Percentiles rank a stretch among this genome's conserved stretches.
phyloP scores from a whole-genome alignment of 2,888 invertebrate species.

The Pyrocoelia pectoralis region DNA sequence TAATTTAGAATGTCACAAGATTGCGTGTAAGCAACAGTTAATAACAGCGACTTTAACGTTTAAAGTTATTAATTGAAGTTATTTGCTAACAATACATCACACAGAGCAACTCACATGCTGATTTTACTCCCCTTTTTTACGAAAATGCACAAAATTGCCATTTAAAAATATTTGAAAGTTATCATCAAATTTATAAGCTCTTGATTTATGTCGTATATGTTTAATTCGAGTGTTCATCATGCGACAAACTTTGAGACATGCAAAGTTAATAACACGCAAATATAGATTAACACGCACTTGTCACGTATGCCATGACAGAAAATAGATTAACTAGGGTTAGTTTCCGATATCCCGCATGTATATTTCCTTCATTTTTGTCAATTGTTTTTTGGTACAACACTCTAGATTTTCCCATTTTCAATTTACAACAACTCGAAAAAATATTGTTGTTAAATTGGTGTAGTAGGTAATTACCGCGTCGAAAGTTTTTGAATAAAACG shows the following conservation, averaged over 20 bases:
- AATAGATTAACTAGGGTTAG: conserved; percentile 18
- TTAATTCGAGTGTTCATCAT: conserved; percentile 28
- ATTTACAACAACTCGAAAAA: too few species aligned
- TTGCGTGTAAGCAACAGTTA: too few species aligned
- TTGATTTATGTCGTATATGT: conserved; percentile 19
- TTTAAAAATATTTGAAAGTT: background rate
- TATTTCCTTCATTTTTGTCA: background rate
- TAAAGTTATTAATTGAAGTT: too few species aligned
- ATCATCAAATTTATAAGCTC: conserved; percentile 16
- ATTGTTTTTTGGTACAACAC: background rate
- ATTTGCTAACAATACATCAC: too few species aligned
- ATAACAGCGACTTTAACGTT: too few species aligned
- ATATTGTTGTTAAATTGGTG: too few species aligned
- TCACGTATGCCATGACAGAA: conserved; percentile 26
- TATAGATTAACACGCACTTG: conserved; percentile 28
- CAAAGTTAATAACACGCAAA: conserved; percentile 28
- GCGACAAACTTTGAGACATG: conserved; percentile 27
- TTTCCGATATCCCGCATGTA: conserved; percentile 17
- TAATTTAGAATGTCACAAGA: too few species aligned
- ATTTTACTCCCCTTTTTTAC: background rate
- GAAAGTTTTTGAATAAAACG: too few species aligned
- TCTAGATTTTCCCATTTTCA: conserved; percentile 25
- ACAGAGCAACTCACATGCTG: too few species aligned
- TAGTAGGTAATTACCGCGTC: too few species aligned
- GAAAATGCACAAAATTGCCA: background rate